These are phyloP conservation scores for Lacerta bilineata DNA, from an alignment of 2,797 vertebrate species.

Conservation along the genomic window DNA sequence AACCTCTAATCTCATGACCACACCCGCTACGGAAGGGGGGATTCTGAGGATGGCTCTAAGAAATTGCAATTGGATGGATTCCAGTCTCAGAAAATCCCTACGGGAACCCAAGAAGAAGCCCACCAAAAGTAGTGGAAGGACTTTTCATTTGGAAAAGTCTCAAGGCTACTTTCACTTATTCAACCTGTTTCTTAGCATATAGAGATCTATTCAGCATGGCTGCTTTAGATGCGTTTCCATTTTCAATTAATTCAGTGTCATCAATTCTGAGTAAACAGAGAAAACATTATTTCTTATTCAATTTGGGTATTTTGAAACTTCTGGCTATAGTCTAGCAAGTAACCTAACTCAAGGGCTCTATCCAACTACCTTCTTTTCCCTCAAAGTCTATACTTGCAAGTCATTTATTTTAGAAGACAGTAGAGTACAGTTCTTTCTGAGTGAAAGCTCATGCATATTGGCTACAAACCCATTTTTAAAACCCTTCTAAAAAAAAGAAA, in stretches of 20 bases:
- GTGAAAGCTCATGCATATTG: not conserved
- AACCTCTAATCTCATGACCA: no score
- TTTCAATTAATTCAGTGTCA: slow-evolving; percentile 13
- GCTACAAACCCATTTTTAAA: slow-evolving; percentile 14
- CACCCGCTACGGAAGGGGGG: no score
- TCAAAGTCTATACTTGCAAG: slow-evolving; percentile 8
- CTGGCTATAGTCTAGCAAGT: not conserved
- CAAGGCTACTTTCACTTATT: no score
- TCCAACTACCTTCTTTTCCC: not conserved
- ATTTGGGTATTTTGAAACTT: not conserved
- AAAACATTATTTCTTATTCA: accelerated
- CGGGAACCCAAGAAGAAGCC: no score
- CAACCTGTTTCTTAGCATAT: no score
- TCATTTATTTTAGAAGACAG: not conserved
- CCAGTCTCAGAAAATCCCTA: no score
- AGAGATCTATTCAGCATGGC: no score
- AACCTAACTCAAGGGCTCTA: not conserved
- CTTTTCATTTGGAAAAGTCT: no score
- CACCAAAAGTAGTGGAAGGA: no score
- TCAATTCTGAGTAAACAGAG: not conserved
- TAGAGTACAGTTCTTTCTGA: slow-evolving; percentile 1
- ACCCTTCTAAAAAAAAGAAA: slow-evolving; percentile 36
- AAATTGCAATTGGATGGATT: no score
- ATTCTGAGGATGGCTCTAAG: no score
- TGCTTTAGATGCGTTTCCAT: no score